Conservation (phyloP, 2,888 invertebrate genomes). For the Heteromyza rotundicornis region DNA sequence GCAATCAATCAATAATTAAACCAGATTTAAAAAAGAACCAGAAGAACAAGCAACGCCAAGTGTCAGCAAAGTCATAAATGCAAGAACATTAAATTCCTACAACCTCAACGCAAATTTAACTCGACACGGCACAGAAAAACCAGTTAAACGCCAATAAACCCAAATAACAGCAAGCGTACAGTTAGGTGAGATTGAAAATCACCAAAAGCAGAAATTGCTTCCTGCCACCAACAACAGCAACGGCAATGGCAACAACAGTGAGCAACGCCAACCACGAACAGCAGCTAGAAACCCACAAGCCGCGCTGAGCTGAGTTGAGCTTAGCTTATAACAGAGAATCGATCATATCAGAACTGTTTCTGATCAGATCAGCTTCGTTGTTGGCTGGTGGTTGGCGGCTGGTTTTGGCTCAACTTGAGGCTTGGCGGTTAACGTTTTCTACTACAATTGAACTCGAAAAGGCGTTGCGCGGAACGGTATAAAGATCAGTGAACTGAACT, state of each 20-base stretch:
- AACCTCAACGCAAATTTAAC: too few relatives aligned
- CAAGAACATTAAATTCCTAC: too few relatives aligned
- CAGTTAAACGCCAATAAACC: slow-evolving; percentile 1
- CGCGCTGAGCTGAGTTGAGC: too few relatives aligned
- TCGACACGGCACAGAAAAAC: background rate
- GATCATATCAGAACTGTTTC: background rate
- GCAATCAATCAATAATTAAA: too few relatives aligned
- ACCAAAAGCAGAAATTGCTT: background rate
- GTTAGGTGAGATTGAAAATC: background rate
- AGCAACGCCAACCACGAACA: background rate
- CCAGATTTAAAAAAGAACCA: slow-evolving; percentile 51
- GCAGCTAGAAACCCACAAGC: background rate
- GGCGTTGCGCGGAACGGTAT: background rate
- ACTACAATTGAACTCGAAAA: too few relatives aligned
- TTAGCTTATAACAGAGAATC: too few relatives aligned
- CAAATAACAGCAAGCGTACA: background rate
- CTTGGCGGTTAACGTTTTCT: too few relatives aligned
- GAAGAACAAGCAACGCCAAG: slow-evolving; percentile 44
- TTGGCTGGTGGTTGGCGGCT: too few relatives aligned
- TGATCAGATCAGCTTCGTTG: background rate
- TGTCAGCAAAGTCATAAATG: background rate
- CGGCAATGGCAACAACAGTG: slow-evolving; percentile 3
- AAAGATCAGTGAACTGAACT: background rate
- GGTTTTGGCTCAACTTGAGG: too few relatives aligned
- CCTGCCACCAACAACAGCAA: background rate